These are phyloP conservation scores for Trachelus troglodyta DNA, from an alignment of 2,888 invertebrate species.

Conservation along the genomic window DNA sequence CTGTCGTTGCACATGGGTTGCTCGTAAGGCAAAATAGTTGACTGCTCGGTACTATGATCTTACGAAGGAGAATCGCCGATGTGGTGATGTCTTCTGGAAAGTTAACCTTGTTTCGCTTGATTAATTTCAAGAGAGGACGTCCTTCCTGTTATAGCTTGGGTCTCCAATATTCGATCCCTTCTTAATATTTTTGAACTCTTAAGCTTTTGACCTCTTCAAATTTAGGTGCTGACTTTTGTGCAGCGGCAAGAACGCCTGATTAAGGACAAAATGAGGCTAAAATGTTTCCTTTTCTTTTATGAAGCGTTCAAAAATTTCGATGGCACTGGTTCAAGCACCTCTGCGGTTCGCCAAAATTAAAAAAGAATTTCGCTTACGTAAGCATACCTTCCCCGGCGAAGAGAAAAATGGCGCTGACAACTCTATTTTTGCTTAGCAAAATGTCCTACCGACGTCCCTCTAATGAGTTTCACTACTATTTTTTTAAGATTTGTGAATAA, in stretches of 20 bases:
- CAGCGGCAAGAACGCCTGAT: neutral
- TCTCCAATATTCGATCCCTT: neutral
- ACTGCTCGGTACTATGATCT: no score
- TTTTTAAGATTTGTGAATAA: neutral
- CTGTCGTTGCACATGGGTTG: neutral
- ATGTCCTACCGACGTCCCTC: neutral
- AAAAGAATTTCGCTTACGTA: conserved; percentile 5
- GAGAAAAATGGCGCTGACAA: neutral
- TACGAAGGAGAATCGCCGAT: neutral
- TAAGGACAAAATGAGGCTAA: neutral
- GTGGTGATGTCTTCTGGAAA: neutral
- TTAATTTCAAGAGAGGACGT: neutral
- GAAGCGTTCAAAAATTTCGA: neutral
- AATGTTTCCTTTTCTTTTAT: neutral
- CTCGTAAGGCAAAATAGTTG: neutral
- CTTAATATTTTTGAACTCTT: neutral
- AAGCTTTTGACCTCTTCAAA: neutral
- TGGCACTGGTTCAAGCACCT: neutral
- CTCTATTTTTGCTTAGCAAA: conserved; percentile 3
- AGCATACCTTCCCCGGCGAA: neutral
- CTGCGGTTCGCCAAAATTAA: neutral
- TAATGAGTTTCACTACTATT: neutral
- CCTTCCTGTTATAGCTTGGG: neutral
- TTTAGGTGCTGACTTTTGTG: neutral
- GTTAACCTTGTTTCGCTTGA: neutral